These are phyloP conservation scores for Cydia strobilella DNA, from an alignment of 1,140 invertebrate species.

Conservation along the genomic window DNA sequence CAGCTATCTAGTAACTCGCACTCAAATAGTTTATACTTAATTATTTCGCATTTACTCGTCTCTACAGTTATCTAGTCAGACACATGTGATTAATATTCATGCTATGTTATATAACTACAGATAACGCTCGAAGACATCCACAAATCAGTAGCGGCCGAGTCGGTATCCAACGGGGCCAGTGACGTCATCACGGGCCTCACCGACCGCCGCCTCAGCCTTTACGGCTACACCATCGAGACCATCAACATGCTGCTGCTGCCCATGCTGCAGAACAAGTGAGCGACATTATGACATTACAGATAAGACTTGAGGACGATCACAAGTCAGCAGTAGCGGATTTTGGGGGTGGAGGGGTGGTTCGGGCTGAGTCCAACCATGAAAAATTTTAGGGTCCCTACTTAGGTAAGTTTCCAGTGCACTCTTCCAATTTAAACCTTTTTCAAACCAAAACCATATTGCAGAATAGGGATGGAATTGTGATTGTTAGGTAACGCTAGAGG, in stretches of 20 bases:
- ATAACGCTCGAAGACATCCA: constrained; percentile 81
- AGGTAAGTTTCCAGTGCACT: too few species aligned
- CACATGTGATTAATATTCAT: constrained; percentile 31
- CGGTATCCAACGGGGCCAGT: constrained; percentile 63
- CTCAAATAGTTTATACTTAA: too few species aligned
- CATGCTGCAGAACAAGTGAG: constrained; percentile 97
- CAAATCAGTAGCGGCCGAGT: constrained; percentile 68
- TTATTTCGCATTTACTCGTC: neutral
- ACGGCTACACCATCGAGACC: constrained; percentile 97
- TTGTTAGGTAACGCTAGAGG: constrained; percentile 82
- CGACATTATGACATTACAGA: constrained; percentile 39
- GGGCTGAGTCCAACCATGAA: too few species aligned
- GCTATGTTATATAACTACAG: constrained; percentile 48
- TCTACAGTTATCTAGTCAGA: constrained; percentile 35
- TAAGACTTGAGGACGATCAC: neutral
- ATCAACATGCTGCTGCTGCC: constrained; percentile 96
- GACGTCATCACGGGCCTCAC: constrained; percentile 82
- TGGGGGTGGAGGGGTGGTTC: too few species aligned
- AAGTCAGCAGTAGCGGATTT: neutral
- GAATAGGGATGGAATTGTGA: too few species aligned
- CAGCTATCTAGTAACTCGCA: too few species aligned
- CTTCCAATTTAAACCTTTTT: too few species aligned
- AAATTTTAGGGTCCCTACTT: too few species aligned
- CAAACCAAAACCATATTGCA: constrained; percentile 91
- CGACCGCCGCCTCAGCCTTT: constrained; percentile 94